Conservation (phyloP, 30 jellyfish, hydroid and myxozoan species). For the Aurelia aurita complex sp. Pacific region DNA sequence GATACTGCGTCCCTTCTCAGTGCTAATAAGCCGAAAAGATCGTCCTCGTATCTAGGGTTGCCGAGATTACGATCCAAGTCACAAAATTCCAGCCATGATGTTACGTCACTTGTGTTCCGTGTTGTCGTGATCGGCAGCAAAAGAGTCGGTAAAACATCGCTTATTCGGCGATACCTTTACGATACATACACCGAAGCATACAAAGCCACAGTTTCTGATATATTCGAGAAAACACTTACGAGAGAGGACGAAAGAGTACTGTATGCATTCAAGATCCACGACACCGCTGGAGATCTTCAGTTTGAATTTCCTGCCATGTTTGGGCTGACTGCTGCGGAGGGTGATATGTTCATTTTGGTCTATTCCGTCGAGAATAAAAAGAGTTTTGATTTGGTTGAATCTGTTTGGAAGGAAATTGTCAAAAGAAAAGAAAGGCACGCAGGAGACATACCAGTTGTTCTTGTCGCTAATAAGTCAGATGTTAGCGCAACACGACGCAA, state of each 20-base stretch:
- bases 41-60: conserved; percentile 28
- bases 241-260: conserved; percentile 55
- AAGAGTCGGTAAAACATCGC: conserved; percentile 68
- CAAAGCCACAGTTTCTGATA: conserved; percentile 72
- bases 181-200: conserved; percentile 24
- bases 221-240: conserved; percentile 52
- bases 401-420: conserved; percentile 39
- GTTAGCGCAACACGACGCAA: conserved; percentile 53
- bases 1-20: background rate
- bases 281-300: conserved; percentile 72
- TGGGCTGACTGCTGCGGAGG: conserved; percentile 55
- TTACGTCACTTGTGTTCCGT: conserved; percentile 57
- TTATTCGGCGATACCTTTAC: conserved; percentile 39
- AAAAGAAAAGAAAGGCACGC: conserved; percentile 4
- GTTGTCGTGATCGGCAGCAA: conserved; percentile 65
- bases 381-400: conserved; percentile 24
- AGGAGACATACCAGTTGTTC: conserved; percentile 56
- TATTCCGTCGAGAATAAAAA: conserved; percentile 60
- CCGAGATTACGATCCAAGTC: conserved; percentile 29
- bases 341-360: conserved; percentile 64
- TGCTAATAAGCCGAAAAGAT: conserved; percentile 18
- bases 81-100: conserved; percentile 4
- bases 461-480: conserved; percentile 68
- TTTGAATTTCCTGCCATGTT: conserved; percentile 83
- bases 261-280: conserved; percentile 57